Conservation (phyloP, 92 coral and sea anemone genomes). For the Hydrozoanthus gracilis region DNA sequence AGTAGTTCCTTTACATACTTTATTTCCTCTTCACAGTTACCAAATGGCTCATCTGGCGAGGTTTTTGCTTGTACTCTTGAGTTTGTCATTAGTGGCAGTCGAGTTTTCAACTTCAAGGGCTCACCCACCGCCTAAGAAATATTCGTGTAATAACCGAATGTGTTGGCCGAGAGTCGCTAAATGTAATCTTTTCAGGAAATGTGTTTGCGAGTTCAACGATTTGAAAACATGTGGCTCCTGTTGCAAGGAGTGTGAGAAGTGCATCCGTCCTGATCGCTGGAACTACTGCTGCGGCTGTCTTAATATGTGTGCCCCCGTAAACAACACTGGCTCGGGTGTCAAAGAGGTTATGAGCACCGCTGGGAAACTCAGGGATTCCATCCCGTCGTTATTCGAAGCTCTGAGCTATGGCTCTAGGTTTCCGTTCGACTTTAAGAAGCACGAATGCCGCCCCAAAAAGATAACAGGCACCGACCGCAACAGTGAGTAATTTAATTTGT, state of each 20-base stretch:
- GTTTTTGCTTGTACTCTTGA: background rate
- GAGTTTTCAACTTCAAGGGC: background rate
- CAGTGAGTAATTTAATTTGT: background rate
- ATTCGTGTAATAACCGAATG: background rate
- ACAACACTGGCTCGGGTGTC: constrained; percentile 22
- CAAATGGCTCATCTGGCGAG: background rate
- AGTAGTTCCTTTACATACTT: background rate
- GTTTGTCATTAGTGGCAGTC: background rate
- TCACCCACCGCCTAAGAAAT: background rate
- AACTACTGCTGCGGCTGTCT: constrained; percentile 74
- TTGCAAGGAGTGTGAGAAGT: constrained; percentile 68
- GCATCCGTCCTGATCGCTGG: constrained; percentile 70
- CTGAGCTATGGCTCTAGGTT: constrained; percentile 64
- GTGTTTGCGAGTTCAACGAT: background rate
- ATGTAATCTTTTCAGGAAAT: constrained; percentile 7
- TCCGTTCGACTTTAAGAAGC: constrained; percentile 51
- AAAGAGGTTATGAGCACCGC: constrained; percentile 48
- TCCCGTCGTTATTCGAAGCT: constrained; percentile 78
- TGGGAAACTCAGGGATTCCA: constrained; percentile 62
- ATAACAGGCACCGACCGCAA: background rate
- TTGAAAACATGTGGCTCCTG: constrained; percentile 22
- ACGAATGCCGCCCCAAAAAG: background rate
- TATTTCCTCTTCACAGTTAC: background rate
- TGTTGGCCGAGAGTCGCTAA: constrained; percentile 22
- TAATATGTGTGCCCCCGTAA: constrained; percentile 59